Evolutionary conservation across 2,888 invertebrate genomes (phyloP).

Genomic region (Mesochorus sp.): DNA sequence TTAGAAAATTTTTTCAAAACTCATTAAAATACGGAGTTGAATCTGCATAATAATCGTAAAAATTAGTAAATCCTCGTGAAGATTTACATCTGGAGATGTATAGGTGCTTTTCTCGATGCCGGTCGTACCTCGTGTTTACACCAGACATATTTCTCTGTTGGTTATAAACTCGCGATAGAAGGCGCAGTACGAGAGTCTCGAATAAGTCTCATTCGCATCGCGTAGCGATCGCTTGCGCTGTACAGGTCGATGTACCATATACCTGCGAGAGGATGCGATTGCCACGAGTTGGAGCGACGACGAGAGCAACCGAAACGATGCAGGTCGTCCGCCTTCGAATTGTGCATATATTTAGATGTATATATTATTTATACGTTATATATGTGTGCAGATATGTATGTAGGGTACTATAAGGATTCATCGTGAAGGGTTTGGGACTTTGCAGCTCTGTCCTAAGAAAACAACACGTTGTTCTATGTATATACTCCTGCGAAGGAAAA

Average conservation of each 20-base stretch:
- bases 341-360: background rate
- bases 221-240: constrained; percentile 26
- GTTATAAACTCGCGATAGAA: constrained; percentile 33
- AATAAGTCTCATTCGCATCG: constrained; percentile 50
- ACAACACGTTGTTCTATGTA: constrained; percentile 30
- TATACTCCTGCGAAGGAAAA: too few species aligned
- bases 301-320: constrained; percentile 39
- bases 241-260: constrained; percentile 62
- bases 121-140: constrained; percentile 43
- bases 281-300: constrained; percentile 36
- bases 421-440: constrained; percentile 12
- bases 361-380: background rate
- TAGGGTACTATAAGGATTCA: constrained; percentile 23
- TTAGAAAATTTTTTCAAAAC: too few species aligned
- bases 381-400: background rate
- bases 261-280: constrained; percentile 38
- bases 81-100: background rate
- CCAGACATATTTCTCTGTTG: constrained; percentile 13
- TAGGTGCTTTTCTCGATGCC: background rate
- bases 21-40: too few species aligned
- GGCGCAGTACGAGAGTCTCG: constrained; percentile 32
- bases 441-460: constrained; percentile 49
- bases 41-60: background rate
- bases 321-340: constrained; percentile 38
- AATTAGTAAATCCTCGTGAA: background rate